Conservation (phyloP, 2,888 invertebrate genomes). For the Xylocampa areola region DNA sequence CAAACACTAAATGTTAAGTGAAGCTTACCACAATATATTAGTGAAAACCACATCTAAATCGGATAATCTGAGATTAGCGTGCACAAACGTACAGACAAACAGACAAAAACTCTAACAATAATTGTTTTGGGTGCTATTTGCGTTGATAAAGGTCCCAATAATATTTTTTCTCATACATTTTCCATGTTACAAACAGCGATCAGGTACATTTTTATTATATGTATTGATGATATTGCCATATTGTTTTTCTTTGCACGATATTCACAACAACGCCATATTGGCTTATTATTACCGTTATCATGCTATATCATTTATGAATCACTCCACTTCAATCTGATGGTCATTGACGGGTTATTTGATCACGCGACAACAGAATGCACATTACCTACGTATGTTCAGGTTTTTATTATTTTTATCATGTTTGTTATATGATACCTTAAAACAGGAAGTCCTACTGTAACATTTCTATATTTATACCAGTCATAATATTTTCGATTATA, state of each 20-base stretch:
- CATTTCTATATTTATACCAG: slow-evolving; percentile 15
- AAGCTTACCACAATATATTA: too few relatives aligned
- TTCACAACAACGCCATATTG: not conserved
- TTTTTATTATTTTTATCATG: slow-evolving; percentile 34
- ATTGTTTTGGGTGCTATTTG: too few relatives aligned
- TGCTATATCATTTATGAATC: slow-evolving; percentile 33
- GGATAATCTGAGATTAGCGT: too few relatives aligned
- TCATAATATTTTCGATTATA: slow-evolving; percentile 1
- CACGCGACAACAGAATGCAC: slow-evolving; percentile 26
- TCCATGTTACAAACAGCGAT: too few relatives aligned
- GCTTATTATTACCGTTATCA: not conserved
- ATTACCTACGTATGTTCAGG: not conserved
- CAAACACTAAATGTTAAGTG: too few relatives aligned
- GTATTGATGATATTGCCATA: too few relatives aligned
- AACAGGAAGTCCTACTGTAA: slow-evolving; percentile 10
- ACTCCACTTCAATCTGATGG: slow-evolving; percentile 11
- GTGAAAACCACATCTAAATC: too few relatives aligned
- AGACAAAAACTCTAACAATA: too few relatives aligned
- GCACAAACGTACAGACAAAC: too few relatives aligned
- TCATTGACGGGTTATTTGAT: slow-evolving; percentile 7
- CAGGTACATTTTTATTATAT: too few relatives aligned
- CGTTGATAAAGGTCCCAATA: too few relatives aligned
- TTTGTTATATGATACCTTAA: slow-evolving; percentile 11
- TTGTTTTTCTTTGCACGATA: not conserved
- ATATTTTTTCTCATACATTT: too few relatives aligned